A percentile compares a stretch with the other conserved stretches of the same genome.
These are phyloP conservation scores for Schizothorax lantsangensis DNA, from an alignment of 2,797 vertebrate species.

Conservation along the genomic window DNA sequence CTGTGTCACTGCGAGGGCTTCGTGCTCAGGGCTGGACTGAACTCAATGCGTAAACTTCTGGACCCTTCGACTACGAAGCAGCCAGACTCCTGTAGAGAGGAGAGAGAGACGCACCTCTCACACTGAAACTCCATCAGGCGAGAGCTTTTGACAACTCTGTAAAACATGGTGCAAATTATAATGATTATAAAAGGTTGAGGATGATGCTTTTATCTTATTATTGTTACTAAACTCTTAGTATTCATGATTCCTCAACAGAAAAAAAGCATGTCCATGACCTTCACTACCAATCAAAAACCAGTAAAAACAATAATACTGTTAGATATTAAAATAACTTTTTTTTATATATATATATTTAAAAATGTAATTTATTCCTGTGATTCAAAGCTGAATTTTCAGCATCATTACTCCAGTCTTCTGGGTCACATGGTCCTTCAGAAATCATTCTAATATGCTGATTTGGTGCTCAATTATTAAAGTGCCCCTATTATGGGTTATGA, in stretches of 20 bases:
- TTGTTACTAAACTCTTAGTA: neutral
- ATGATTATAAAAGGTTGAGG: neutral
- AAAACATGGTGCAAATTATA: slow-evolving; percentile 1
- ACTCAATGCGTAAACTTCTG: slow-evolving; percentile 52
- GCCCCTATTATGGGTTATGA: too few species aligned
- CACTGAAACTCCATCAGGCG: neutral
- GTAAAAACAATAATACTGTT: too few species aligned
- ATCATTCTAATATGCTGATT: too few species aligned
- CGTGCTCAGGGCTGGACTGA: neutral
- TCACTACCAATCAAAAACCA: too few species aligned
- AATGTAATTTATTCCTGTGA: too few species aligned
- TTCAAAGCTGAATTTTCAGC: too few species aligned
- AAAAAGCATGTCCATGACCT: too few species aligned
- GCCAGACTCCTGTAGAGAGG: neutral
- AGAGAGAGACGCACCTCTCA: neutral
- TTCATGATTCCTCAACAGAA: neutral
- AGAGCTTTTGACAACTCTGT: neutral
- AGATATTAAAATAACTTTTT: too few species aligned
- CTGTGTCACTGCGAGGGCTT: slow-evolving; percentile 66
- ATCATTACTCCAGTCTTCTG: too few species aligned
- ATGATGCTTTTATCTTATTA: neutral
- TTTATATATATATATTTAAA: too few species aligned
- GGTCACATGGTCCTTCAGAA: too few species aligned
- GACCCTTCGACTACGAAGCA: neutral
- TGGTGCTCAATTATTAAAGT: too few species aligned